These are phyloP conservation scores for Andinoacara biseriatus DNA, from an alignment of 2,113 vertebrate genomes.

Conservation along the genomic window DNA sequence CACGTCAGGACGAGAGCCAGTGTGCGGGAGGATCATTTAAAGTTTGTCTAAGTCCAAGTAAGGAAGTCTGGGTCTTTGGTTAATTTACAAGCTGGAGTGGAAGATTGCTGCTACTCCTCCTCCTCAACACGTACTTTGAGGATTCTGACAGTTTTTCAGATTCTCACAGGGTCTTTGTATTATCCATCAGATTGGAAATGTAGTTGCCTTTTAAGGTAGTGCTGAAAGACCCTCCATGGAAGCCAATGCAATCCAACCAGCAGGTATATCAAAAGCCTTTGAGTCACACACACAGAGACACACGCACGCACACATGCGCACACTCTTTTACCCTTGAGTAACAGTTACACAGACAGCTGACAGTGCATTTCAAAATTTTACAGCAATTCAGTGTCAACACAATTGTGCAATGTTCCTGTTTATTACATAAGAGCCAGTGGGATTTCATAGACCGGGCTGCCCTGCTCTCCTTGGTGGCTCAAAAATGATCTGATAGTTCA, in stretches of 20 bases:
- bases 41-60: too few species aligned
- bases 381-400: constrained; percentile 26
- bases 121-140: too few species aligned
- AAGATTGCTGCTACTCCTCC: too few species aligned
- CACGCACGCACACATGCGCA: constrained; percentile 2
- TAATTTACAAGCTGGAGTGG: too few species aligned
- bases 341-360: constrained; percentile 46
- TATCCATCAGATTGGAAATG: background rate
- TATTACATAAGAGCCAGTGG: constrained; percentile 35
- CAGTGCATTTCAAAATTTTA: constrained; percentile 34
- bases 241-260: background rate
- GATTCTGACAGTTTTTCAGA: too few species aligned
- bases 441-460: constrained; percentile 3
- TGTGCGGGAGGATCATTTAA: too few species aligned
- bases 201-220: background rate
- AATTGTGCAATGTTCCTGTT: constrained; percentile 45
- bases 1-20: background rate
- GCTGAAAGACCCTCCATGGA: constrained; percentile 5
- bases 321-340: constrained; percentile 42
- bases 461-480: constrained; percentile 1
- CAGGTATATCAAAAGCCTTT: constrained; percentile 33
- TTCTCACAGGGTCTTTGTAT: too few species aligned
- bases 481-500: constrained; percentile 5
- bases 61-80: too few species aligned
- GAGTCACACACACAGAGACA: constrained; percentile 17